Percentiles rank a stretch among this genome's conserved stretches.
phyloP scores from a whole-genome alignment of 1,140 invertebrate species.

The Charaxes varanes region DNA sequence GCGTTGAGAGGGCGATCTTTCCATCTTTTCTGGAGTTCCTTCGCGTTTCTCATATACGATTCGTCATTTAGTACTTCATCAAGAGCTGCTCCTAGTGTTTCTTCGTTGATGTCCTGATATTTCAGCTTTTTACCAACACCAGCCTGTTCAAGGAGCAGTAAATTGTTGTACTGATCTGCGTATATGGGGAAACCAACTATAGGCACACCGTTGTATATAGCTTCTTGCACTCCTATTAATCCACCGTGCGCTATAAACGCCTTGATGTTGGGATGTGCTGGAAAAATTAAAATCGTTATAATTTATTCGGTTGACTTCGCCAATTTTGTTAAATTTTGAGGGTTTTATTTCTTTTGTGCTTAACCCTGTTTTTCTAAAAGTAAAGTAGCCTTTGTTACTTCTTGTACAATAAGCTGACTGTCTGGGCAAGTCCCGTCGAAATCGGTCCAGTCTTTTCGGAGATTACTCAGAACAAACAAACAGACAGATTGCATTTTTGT shows the following conservation, averaged over 20 bases:
- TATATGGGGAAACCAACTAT: conserved; percentile 80
- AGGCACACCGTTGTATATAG: conserved; percentile 79
- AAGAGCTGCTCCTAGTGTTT: conserved; percentile 29
- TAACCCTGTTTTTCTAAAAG: too few relatives aligned
- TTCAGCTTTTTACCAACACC: conserved; percentile 62
- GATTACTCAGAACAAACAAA: too few relatives aligned
- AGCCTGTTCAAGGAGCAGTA: conserved; percentile 55
- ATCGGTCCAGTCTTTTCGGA: too few relatives aligned
- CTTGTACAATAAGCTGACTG: too few relatives aligned
- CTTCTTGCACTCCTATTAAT: conserved; percentile 79
- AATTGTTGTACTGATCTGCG: conserved; percentile 76
- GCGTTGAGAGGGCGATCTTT: conserved; percentile 72
- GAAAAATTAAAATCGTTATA: conserved; percentile 47
- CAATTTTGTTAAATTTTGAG: too few relatives aligned
- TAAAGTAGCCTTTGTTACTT: too few relatives aligned
- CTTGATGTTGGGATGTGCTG: conserved; percentile 74
- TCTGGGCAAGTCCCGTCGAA: too few relatives aligned
- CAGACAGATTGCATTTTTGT: too few relatives aligned
- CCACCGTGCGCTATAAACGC: conserved; percentile 81
- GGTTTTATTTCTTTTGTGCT: too few relatives aligned
- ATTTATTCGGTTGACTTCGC: too few relatives aligned
- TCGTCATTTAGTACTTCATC: conserved; percentile 38
- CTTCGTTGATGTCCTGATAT: conserved; percentile 50
- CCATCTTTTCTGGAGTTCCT: conserved; percentile 63
- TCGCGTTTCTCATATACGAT: conserved; percentile 45